These are phyloP conservation scores for Pyrrhia umbra DNA, from an alignment of 2,888 invertebrate species.

Conservation along the genomic window DNA sequence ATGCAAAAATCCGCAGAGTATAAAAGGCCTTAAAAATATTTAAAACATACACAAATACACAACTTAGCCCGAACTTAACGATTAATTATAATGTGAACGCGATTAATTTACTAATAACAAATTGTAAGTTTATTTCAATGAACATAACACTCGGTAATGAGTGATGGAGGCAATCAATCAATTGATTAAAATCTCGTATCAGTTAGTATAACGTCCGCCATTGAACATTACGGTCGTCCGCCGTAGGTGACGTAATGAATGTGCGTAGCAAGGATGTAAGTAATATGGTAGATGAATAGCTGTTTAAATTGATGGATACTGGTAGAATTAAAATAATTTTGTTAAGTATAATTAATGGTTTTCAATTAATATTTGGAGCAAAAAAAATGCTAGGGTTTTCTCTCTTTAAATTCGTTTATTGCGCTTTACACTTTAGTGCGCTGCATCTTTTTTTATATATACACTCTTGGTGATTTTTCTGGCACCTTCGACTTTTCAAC, in stretches of 20 bases:
- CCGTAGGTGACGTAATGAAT: slow-evolving; percentile 13
- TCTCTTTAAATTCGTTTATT: too few relatives aligned
- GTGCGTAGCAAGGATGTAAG: slow-evolving; percentile 3
- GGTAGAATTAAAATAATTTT: slow-evolving; percentile 26
- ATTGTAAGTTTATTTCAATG: slow-evolving; percentile 36
- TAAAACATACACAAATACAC: too few relatives aligned
- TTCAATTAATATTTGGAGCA: not conserved
- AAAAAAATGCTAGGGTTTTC: too few relatives aligned
- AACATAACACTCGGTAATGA: slow-evolving; percentile 35
- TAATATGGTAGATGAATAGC: slow-evolving; percentile 11
- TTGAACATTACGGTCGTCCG: slow-evolving; percentile 30
- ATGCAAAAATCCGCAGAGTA: too few relatives aligned
- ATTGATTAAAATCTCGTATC: slow-evolving; percentile 52
- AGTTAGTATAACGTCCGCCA: slow-evolving; percentile 32
- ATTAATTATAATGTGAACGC: not conserved
- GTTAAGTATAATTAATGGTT: not conserved
- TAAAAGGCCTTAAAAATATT: too few relatives aligned
- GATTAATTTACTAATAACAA: slow-evolving; percentile 17
- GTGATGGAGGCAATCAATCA: slow-evolving; percentile 51
- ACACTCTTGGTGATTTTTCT: too few relatives aligned
- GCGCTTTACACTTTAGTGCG: too few relatives aligned
- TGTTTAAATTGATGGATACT: slow-evolving; percentile 21
- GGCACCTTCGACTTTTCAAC: too few relatives aligned
- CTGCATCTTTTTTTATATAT: too few relatives aligned
- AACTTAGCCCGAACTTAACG: not conserved